These are phyloP conservation scores for Brachycybe producta DNA, from an alignment of 2,888 invertebrate species.

Conservation along the genomic window DNA sequence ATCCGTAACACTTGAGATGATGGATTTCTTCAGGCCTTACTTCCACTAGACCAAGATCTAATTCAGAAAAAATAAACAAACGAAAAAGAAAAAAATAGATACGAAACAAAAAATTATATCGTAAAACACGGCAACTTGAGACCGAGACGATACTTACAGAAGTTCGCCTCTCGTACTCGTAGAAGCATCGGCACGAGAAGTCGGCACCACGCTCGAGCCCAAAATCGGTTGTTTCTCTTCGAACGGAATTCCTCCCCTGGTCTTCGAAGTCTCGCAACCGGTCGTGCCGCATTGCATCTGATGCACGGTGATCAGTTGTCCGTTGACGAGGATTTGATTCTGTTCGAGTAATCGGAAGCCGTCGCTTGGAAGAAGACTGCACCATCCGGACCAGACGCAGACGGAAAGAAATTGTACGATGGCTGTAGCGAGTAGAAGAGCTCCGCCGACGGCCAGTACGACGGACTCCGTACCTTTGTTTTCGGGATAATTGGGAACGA, in stretches of 20 bases:
- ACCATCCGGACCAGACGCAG: conserved; percentile 11
- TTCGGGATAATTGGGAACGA: background rate
- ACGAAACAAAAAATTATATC: too few species aligned
- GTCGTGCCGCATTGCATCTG: background rate
- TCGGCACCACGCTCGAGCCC: background rate
- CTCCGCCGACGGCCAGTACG: conserved; percentile 6
- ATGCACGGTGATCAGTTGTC: background rate
- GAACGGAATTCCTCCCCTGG: background rate
- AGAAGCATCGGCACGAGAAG: background rate
- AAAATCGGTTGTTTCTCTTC: background rate
- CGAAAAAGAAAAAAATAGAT: too few species aligned
- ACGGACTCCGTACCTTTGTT: too few species aligned
- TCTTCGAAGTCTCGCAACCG: too few species aligned
- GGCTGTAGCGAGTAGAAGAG: conserved; percentile 1
- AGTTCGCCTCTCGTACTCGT: background rate
- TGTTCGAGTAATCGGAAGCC: background rate
- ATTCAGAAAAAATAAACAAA: too few species aligned
- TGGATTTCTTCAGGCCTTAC: too few species aligned
- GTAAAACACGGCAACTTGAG: too few species aligned
- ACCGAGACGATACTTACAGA: background rate
- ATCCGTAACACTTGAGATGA: too few species aligned
- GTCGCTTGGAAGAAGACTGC: background rate
- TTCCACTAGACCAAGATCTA: too few species aligned
- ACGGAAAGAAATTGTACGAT: conserved; percentile 6
- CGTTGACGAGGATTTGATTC: conserved; percentile 3